Conservation (phyloP, 2,113 vertebrate genomes). For the Malurus elegans region DNA sequence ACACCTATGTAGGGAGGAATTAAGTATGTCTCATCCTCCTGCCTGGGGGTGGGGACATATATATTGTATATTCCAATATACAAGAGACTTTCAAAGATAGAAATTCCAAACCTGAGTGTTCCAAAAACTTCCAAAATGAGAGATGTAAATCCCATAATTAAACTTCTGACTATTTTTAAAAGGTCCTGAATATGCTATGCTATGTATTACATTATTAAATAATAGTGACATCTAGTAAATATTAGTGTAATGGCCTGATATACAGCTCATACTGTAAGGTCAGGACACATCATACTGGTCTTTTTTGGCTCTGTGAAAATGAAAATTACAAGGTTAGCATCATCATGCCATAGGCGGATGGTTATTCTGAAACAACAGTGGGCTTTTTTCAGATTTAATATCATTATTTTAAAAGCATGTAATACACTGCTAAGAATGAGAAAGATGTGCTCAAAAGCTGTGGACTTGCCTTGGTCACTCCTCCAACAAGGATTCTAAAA, state of each 20-base stretch:
- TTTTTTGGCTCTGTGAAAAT: neutral
- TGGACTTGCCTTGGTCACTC: neutral
- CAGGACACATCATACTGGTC: neutral
- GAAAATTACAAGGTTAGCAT: neutral
- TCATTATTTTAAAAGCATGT: neutral
- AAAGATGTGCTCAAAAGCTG: neutral
- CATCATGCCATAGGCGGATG: neutral
- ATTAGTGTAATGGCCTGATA: neutral
- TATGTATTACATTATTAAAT: neutral
- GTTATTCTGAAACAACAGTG: neutral
- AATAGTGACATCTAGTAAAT: neutral
- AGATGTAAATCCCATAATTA: neutral
- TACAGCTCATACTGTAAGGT: neutral
- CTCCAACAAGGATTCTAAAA: neutral
- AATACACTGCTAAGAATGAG: neutral
- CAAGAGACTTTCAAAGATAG: neutral
- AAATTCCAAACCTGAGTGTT: neutral
- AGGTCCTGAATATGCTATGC: neutral
- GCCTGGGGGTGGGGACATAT: neutral
- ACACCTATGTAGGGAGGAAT: neutral
- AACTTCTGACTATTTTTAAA: neutral
- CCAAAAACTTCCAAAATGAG: neutral
- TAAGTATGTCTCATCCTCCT: neutral
- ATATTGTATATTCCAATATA: neutral
- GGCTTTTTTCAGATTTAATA: neutral